Evolutionary conservation across 2,113 vertebrate genomes (phyloP), one percentile per base, ranked within the genome.

Genomic region (Natator depressus): DNA sequence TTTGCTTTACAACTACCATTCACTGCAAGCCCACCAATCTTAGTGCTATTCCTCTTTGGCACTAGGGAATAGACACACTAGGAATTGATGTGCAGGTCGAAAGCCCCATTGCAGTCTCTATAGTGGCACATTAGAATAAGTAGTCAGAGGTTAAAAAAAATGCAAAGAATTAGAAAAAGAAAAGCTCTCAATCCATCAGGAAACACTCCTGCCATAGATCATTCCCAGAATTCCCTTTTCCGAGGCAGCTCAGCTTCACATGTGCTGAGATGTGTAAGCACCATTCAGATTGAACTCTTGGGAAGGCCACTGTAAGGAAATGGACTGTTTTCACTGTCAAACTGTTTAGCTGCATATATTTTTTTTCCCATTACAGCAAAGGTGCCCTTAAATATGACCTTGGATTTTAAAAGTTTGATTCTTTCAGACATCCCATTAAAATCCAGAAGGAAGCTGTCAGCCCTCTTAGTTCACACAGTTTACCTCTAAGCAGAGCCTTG

Each of bases 81-180:
- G 7, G 13, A n/a, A 69, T 4, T 14, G 17, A 1, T 5, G 4
- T 24, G 8, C n/a, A 24, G 42, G 10, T 7, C 0, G 6, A 25
- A 10, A 29, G 5, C 47, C 17, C 49, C 78, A 79, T 38, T 84
- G 42, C 85, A 42, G 85, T 89, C 42, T 69, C 88, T 80, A 83
- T 31, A 1, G 54, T 24, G 24, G 3, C 59, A 42, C 46, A 19
- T 93, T 35, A 57, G n/a, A 24, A 76, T 76, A 62, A 85, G 6
- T 7, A 42, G 5, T 6, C 80, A 72, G 80, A 47, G 42, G 82
- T 4, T 2, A 29, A 83, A 29, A 83, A 80, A 50, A 29, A 5
- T 31, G 4, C 17, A 6, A 76, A 82, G 7, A 14, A 49, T 10
- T 3, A 38, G 53, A 54, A 82, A 69, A 88, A 49, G 2, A 20